A percentile compares a stretch with the other conserved stretches of the same genome.
These are phyloP conservation scores for Sebastiscus tertius DNA, from an alignment of 2,797 vertebrate species.

Conservation along the genomic window DNA sequence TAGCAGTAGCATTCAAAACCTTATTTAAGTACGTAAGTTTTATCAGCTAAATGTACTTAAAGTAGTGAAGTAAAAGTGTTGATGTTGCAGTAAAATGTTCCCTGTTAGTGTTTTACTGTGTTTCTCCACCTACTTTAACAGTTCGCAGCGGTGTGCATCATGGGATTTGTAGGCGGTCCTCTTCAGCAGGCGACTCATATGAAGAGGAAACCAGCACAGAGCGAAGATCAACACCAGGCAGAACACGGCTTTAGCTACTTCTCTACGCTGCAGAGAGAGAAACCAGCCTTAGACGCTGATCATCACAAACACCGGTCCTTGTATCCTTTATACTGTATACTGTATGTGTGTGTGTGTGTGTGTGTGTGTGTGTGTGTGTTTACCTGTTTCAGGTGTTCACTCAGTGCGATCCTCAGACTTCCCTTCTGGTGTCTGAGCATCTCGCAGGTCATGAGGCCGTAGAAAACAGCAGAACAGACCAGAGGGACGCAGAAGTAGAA, in stretches of 20 bases:
- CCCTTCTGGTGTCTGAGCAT: slow-evolving; percentile 92
- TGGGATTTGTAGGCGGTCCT: slow-evolving; percentile 84
- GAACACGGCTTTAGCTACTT: slow-evolving; percentile 96
- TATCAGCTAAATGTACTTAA: neutral
- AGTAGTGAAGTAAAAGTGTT: neutral
- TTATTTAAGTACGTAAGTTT: too few species aligned
- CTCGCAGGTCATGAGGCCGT: slow-evolving; percentile 93
- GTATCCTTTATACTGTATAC: neutral
- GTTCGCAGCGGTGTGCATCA: slow-evolving; percentile 87
- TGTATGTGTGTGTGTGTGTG: neutral
- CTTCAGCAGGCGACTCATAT: slow-evolving; percentile 93
- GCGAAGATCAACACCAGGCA: slow-evolving; percentile 94
- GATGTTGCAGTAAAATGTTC: too few species aligned
- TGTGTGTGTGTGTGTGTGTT: neutral
- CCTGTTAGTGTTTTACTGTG: neutral
- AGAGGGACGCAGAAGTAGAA: slow-evolving; percentile 96
- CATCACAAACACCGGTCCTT: too few species aligned
- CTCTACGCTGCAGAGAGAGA: slow-evolving; percentile 83
- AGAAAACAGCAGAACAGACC: slow-evolving; percentile 91
- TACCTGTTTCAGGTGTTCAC: slow-evolving; percentile 96
- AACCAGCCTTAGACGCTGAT: neutral
- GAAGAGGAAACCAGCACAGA: slow-evolving; percentile 96
- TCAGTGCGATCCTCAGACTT: slow-evolving; percentile 89
- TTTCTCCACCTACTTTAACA: slow-evolving; percentile 80
- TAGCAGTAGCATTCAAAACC: too few species aligned